Evolutionary conservation across 2,113 vertebrate genomes (phyloP).

Genomic region (Aegypius monachus): DNA sequence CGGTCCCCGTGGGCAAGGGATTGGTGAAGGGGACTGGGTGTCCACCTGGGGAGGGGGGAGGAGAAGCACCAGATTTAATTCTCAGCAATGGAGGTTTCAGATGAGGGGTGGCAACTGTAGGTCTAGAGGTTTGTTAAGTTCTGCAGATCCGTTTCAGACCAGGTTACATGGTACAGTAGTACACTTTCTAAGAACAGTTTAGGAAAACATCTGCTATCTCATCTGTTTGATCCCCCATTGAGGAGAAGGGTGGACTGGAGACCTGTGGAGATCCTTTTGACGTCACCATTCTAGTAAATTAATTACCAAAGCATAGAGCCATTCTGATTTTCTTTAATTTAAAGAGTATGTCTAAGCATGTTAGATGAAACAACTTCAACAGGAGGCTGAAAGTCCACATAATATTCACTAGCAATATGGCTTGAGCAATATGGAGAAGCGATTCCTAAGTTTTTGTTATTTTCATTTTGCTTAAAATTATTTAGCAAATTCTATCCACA

Average conservation of each 20-base stretch:
- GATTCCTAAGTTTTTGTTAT: not conserved
- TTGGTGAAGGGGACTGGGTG: not conserved
- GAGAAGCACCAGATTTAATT: not conserved
- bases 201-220: not conserved
- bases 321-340: not conserved
- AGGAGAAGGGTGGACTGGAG: not conserved
- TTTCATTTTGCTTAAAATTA: not conserved
- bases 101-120: not conserved
- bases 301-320: not conserved
- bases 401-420: no score
- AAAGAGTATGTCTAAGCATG: no score
- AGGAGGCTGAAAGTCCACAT: not conserved
- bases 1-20: fast-evolving
- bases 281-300: not conserved
- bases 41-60: no score
- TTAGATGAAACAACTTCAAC: not conserved
- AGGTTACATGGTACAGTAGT: not conserved
- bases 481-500: not conserved
- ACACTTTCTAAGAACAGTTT: no score
- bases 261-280: not conserved
- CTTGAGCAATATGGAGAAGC: not conserved
- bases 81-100: not conserved
- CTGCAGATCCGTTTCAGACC: not conserved
- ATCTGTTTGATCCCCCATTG: not conserved
- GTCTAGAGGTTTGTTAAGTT: not conserved